Percentiles rank a stretch among this genome's conserved stretches.
Evolutionary conservation across 2,888 invertebrate genomes (phyloP).

Genomic region (Cosmopolites sordidus): DNA sequence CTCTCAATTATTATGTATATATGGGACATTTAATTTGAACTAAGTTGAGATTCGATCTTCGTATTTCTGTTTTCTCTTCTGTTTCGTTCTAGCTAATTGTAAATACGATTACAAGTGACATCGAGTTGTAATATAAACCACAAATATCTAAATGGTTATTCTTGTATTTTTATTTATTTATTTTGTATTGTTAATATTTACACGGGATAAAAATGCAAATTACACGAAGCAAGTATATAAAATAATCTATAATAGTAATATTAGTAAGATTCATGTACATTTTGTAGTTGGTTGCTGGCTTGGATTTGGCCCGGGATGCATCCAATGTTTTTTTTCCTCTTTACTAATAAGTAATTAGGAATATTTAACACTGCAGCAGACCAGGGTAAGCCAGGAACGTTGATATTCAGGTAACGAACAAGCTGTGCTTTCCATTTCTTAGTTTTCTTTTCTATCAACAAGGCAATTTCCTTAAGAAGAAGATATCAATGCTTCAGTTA

Average conservation of each 20-base stretch:
- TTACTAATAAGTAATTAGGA: too few relatives aligned
- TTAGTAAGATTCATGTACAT: conserved; percentile 49
- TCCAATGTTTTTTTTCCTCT: too few relatives aligned
- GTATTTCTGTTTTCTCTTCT: too few relatives aligned
- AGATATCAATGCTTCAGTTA: too few relatives aligned
- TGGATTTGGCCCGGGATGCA: not conserved
- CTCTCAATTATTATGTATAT: too few relatives aligned
- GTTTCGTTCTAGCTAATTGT: conserved; percentile 24
- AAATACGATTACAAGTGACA: conserved; percentile 38
- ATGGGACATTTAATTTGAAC: too few relatives aligned
- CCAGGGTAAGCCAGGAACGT: not conserved
- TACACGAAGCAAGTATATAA: conserved; percentile 51
- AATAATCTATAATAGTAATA: conserved; percentile 43
- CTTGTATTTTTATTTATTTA: conserved; percentile 16
- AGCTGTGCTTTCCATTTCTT: conserved; percentile 8
- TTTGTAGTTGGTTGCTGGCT: conserved; percentile 47
- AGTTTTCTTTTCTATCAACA: conserved; percentile 4
- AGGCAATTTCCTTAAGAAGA: conserved; percentile 7
- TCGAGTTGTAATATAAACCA: conserved; percentile 37
- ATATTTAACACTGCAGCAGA: too few relatives aligned
- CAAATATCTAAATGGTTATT: conserved; percentile 38
- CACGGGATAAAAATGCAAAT: conserved; percentile 46
- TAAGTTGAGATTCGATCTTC: too few relatives aligned
- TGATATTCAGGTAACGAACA: conserved; percentile 24
- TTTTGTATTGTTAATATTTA: conserved; percentile 36